Percentiles rank a stretch among this genome's conserved stretches.
Evolutionary conservation across 1,140 invertebrate species (phyloP).

Genomic region (Trichomalopsis sarcophagae): DNA sequence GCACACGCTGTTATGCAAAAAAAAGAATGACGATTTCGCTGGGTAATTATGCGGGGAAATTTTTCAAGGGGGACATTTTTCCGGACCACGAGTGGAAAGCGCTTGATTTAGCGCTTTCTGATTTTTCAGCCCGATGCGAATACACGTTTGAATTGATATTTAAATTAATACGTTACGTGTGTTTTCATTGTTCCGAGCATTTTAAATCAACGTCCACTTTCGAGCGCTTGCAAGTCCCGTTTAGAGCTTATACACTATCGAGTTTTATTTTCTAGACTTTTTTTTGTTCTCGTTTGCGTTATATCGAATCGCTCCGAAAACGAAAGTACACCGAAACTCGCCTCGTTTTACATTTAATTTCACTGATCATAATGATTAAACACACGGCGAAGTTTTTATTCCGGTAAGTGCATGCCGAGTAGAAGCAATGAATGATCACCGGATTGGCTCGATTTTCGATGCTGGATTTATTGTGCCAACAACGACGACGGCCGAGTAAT

Average conservation of each 20-base stretch:
- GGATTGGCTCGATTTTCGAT: not conserved
- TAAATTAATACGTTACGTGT: too few species aligned
- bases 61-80: too few species aligned
- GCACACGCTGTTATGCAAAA: conserved; percentile 19
- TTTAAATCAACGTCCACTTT: too few species aligned
- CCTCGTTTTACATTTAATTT: conserved; percentile 30
- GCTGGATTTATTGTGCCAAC: conserved; percentile 1
- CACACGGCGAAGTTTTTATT: not conserved
- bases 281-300: not conserved
- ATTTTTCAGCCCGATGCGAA: too few species aligned
- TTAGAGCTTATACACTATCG: not conserved
- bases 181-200: too few species aligned
- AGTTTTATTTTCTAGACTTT: not conserved
- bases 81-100: too few species aligned
- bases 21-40: not conserved
- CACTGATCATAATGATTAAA: not conserved
- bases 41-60: too few species aligned
- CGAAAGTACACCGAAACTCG: not conserved
- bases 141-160: too few species aligned
- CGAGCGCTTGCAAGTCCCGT: not conserved
- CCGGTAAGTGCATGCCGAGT: not conserved
- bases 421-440: not conserved
- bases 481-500: not conserved
- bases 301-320: not conserved
- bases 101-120: not conserved